Conservation (phyloP, 2,113 vertebrate genomes). For the Daphoenositta chrysoptera region DNA sequence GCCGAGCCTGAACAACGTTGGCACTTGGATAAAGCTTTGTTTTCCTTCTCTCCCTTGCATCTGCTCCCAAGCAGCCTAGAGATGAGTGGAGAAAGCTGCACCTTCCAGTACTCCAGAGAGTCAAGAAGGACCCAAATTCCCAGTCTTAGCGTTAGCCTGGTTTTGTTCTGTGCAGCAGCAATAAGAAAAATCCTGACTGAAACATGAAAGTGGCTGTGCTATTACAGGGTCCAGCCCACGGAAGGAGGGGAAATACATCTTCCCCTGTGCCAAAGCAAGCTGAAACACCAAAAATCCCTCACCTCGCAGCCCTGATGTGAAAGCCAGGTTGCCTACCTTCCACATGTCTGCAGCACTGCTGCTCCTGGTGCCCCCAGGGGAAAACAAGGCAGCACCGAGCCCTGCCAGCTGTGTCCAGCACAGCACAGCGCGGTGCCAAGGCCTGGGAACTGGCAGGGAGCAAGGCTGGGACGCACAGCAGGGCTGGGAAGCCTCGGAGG, state of each 20-base stretch:
- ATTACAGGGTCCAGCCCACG: background rate
- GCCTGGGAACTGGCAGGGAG: background rate
- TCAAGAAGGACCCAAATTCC: background rate
- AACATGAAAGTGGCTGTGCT: background rate
- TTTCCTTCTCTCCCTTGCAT: background rate
- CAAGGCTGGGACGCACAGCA: background rate
- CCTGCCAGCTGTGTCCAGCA: background rate
- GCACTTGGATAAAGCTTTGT: background rate
- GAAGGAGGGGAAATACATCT: background rate
- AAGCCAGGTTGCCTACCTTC: background rate
- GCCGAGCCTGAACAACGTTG: background rate
- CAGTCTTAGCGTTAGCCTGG: background rate
- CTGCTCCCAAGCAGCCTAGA: background rate
- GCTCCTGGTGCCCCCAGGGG: background rate
- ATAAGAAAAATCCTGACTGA: background rate
- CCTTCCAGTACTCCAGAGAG: background rate
- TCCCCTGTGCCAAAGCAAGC: background rate
- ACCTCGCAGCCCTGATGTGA: accelerated
- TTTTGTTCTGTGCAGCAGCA: background rate
- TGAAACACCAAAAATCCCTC: background rate
- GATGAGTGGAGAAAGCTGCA: background rate
- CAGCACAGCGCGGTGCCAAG: background rate
- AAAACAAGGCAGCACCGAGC: background rate
- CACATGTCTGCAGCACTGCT: background rate
- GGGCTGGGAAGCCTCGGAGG: background rate